Evolutionary conservation across 2,113 vertebrate genomes (phyloP).

Genomic region (Vulpes vulpes): DNA sequence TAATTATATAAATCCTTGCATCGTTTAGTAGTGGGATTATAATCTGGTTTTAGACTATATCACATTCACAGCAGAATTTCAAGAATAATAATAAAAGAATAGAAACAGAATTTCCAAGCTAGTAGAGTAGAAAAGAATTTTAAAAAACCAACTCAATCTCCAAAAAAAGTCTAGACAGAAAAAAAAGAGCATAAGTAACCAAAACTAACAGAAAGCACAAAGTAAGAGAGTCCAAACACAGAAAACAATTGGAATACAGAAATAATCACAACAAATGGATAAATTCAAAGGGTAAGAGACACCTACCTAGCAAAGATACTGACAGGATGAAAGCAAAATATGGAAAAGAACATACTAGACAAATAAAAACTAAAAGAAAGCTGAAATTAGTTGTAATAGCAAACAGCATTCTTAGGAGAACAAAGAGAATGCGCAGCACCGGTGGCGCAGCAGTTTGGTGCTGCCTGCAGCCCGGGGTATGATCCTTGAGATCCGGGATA

Average conservation of each 20-base stretch:
- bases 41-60: neutral
- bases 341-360: neutral
- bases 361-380: neutral
- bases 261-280: neutral
- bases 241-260: neutral
- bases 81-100: neutral
- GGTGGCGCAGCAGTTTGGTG: too few species aligned
- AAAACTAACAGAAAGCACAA: neutral
- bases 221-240: neutral
- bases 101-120: neutral
- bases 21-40: neutral
- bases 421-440: neutral
- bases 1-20: neutral
- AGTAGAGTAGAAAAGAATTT: neutral
- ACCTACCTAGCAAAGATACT: slow-evolving; percentile 19
- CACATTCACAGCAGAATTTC: neutral
- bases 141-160: neutral
- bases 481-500: too few species aligned
- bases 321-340: neutral
- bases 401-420: neutral
- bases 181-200: neutral
- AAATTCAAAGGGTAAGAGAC: neutral
- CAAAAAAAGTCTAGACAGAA: neutral
- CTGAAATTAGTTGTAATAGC: neutral
- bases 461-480: too few species aligned